phyloP scores from a whole-genome alignment of 1,140 invertebrate species.

The Ceratina calcarata region DNA sequence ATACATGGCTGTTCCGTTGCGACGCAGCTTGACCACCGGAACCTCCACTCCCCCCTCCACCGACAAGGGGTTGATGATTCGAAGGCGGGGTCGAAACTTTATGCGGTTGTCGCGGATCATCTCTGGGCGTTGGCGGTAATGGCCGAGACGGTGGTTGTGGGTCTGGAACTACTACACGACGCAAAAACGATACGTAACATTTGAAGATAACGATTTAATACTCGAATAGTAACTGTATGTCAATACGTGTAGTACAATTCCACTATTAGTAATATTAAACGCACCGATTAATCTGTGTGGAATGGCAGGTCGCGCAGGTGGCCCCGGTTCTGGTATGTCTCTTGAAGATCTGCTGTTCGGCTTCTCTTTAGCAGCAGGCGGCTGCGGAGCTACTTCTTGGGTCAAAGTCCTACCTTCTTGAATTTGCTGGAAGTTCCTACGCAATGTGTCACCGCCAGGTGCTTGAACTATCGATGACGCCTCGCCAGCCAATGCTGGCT shows the following conservation, averaged over 20 bases:
- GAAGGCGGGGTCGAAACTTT: constrained; percentile 82
- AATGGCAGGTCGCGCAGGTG: constrained; percentile 90
- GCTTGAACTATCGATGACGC: constrained; percentile 94
- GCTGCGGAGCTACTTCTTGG: constrained; percentile 80
- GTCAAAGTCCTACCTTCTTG: constrained; percentile 90
- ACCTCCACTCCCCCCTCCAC: constrained; percentile 71
- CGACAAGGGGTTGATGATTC: constrained; percentile 75
- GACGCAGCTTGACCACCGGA: constrained; percentile 80
- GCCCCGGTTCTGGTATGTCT: constrained; percentile 88
- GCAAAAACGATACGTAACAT: constrained; percentile 55
- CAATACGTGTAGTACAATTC: background rate
- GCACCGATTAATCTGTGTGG: constrained; percentile 92
- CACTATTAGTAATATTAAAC: constrained; percentile 12
- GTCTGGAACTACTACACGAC: constrained; percentile 82
- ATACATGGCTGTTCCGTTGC: constrained; percentile 89
- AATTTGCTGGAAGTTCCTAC: constrained; percentile 98
- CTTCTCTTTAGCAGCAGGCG: constrained; percentile 82
- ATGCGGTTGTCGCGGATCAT: constrained; percentile 83
- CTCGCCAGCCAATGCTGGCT: constrained; percentile 90
- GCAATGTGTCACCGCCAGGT: constrained; percentile 92
- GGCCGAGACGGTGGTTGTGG: constrained; percentile 87
- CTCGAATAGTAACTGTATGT: background rate
- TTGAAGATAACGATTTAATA: background rate
- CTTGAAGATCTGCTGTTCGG: constrained; percentile 70
- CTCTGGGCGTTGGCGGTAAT: constrained; percentile 91